These are phyloP conservation scores for Phaethornis superciliosus DNA, from an alignment of 2,113 vertebrate species.

Conservation along the genomic window DNA sequence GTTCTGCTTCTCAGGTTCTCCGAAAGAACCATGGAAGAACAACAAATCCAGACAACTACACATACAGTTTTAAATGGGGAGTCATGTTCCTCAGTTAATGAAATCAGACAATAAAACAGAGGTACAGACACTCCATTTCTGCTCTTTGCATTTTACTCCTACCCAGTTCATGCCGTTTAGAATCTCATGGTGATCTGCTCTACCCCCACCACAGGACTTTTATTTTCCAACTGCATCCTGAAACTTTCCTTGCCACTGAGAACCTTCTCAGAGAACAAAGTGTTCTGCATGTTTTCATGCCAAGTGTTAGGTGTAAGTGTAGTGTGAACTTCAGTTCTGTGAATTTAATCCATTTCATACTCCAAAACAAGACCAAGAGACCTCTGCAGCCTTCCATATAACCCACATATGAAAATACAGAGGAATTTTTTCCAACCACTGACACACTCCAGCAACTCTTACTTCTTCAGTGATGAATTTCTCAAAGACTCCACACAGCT, in stretches of 20 bases:
- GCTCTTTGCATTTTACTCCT: not conserved
- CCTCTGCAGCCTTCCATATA: not conserved
- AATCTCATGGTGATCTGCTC: not conserved
- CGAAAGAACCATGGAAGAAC: not conserved
- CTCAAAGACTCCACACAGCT: constrained; percentile 86
- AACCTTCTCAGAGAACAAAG: not conserved
- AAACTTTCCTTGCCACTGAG: not conserved
- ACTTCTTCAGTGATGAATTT: constrained; percentile 90
- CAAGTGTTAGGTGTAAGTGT: not conserved
- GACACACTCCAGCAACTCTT: not conserved
- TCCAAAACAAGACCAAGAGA: not conserved
- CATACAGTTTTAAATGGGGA: too few species aligned
- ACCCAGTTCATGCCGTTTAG: not conserved
- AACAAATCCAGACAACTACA: not conserved
- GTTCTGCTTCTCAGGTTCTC: not conserved
- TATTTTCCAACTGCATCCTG: not conserved
- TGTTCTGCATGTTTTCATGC: not conserved
- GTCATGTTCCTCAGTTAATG: not conserved
- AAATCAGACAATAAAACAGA: not conserved
- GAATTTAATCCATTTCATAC: not conserved
- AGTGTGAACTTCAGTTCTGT: not conserved
- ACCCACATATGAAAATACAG: not conserved
- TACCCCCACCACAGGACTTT: not conserved
- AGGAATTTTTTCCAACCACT: not conserved
- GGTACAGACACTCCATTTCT: not conserved